A percentile compares a stretch with the other conserved stretches of the same genome.
phyloP scores from a whole-genome alignment of 1,140 invertebrate species.

The Drusus annulatus region DNA sequence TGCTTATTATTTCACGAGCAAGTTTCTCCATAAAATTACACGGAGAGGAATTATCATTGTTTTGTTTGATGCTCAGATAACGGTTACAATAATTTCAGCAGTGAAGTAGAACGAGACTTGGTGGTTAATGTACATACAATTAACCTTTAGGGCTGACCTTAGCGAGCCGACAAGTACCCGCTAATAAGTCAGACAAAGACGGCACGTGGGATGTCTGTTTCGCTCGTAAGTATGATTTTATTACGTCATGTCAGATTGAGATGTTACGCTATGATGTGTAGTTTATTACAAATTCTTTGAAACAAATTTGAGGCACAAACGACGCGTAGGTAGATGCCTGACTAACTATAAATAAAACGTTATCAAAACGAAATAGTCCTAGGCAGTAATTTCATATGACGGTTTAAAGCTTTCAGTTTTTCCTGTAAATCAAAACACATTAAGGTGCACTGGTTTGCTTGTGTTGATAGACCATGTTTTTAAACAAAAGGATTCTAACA shows the following conservation, averaged over 20 bases:
- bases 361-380: too few relatives aligned
- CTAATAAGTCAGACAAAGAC: neutral
- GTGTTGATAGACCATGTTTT: too few relatives aligned
- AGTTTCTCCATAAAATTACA: constrained; percentile 2
- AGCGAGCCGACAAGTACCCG: neutral
- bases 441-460: too few relatives aligned
- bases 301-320: too few relatives aligned
- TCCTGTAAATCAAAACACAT: too few relatives aligned
- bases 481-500: too few relatives aligned
- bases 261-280: too few relatives aligned
- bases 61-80: constrained; percentile 11
- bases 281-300: too few relatives aligned
- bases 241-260: neutral
- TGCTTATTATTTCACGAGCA: neutral
- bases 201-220: constrained; percentile 17
- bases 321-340: too few relatives aligned
- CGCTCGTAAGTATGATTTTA: neutral
- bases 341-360: too few relatives aligned
- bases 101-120: constrained; percentile 14
- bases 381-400: too few relatives aligned
- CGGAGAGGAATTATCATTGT: constrained; percentile 10
- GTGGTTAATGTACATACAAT: constrained; percentile 37
- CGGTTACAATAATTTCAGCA: constrained; percentile 32
- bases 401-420: too few relatives aligned
- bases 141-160: constrained; percentile 47